Percentiles rank a stretch among this genome's conserved stretches.
Conservation (phyloP, 2,797 vertebrate genomes). For the Oryzias sinensis region DNA sequence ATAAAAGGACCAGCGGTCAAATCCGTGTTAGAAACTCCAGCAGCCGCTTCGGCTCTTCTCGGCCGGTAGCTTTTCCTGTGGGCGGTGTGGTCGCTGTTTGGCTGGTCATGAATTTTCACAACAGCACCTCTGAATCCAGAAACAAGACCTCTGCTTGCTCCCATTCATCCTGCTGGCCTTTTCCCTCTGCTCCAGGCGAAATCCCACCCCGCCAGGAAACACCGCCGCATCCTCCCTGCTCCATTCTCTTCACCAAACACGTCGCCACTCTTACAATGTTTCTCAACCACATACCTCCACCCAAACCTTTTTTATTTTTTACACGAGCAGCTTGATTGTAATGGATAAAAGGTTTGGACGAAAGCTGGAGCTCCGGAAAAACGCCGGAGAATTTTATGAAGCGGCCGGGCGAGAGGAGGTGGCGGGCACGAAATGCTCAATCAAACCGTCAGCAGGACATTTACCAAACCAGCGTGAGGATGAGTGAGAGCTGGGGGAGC, state of each 20-base stretch:
- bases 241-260: constrained; percentile 20
- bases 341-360: constrained; percentile 8
- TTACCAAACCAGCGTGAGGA: constrained; percentile 18
- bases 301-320: background rate
- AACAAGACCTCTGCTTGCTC: constrained; percentile 35
- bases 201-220: constrained; percentile 13
- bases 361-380: constrained; percentile 21
- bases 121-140: constrained; percentile 28
- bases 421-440: constrained; percentile 24
- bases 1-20: no score
- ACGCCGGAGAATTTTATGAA: constrained; percentile 29
- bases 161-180: constrained; percentile 37
- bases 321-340: constrained; percentile 12
- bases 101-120: constrained; percentile 8
- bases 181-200: constrained; percentile 15
- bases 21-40: no score
- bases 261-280: background rate
- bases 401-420: constrained; percentile 26
- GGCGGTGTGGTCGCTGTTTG: background rate
- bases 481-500: background rate
- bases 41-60: background rate
- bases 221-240: constrained; percentile 8
- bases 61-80: no score
- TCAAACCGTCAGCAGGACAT: constrained; percentile 33
- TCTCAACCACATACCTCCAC: background rate